These are phyloP conservation scores for Cliona cf. orientalis DNA, from an alignment of 37 sponge, comb jelly and placozoan species.

Conservation along the genomic window DNA sequence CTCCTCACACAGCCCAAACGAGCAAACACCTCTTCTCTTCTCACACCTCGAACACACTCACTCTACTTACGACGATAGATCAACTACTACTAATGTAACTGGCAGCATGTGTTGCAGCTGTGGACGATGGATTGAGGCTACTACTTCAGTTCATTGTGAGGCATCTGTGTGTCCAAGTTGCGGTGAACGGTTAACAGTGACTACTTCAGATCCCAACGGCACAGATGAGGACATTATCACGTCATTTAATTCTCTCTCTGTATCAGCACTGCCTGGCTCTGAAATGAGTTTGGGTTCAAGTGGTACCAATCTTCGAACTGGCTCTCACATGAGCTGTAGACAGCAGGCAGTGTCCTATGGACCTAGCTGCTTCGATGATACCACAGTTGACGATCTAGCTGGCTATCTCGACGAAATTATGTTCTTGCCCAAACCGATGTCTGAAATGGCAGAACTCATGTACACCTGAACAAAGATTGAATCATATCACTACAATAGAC, in stretches of 20 bases:
- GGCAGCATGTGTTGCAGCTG: too few species aligned
- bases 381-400: constrained; percentile 86
- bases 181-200: background rate
- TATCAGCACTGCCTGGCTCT: background rate
- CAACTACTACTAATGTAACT: too few species aligned
- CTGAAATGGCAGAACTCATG: constrained; percentile 87
- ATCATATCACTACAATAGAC: too few species aligned
- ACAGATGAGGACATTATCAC: constrained; percentile 4
- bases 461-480: too few species aligned
- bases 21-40: background rate
- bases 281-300: background rate
- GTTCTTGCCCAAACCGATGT: constrained; percentile 86
- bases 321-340: constrained; percentile 13
- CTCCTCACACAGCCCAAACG: background rate
- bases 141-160: too few species aligned
- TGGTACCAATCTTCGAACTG: background rate
- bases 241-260: constrained; percentile 22
- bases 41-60: constrained; percentile 9
- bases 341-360: constrained; percentile 18
- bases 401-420: constrained; percentile 82
- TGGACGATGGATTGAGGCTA: background rate
- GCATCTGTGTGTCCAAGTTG: background rate
- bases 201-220: background rate
- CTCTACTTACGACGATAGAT: background rate
- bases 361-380: constrained; percentile 47